Evolutionary conservation across 2,888 invertebrate genomes (phyloP).

Genomic region (Epistrophe eligans): DNA sequence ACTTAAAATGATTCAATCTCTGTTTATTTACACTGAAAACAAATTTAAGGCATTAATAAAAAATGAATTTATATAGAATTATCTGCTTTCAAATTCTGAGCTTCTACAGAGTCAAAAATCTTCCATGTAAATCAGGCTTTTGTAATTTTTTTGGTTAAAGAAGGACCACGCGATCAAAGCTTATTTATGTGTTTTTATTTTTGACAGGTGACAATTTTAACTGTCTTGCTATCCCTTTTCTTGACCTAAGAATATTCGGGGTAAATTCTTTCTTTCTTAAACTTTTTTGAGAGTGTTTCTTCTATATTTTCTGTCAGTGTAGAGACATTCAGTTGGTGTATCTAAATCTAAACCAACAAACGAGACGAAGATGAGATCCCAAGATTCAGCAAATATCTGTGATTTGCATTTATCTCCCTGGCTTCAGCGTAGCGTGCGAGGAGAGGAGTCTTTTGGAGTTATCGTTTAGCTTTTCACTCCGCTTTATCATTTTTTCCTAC

Average conservation of each 20-base stretch:
- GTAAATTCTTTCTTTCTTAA: background rate
- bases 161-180: too few species aligned
- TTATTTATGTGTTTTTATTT: too few species aligned
- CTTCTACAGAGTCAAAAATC: too few species aligned
- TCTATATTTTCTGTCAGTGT: background rate
- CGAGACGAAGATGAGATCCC: slow-evolving; percentile 1
- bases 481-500: slow-evolving; percentile 45
- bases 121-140: too few species aligned
- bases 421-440: background rate
- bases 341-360: slow-evolving; percentile 8
- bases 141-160: too few species aligned
- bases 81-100: too few species aligned
- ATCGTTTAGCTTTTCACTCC: slow-evolving; percentile 21
- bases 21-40: background rate
- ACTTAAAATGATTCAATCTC: slow-evolving; percentile 5
- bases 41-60: background rate
- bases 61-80: too few species aligned
- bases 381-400: slow-evolving; percentile 57
- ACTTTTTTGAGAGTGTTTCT: background rate
- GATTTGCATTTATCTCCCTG: slow-evolving; percentile 69
- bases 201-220: too few species aligned
- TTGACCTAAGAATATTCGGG: background rate
- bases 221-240: too few species aligned
- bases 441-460: slow-evolving; percentile 21
- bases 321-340: background rate